phyloP scores from a whole-genome alignment of 2,113 vertebrate genomes.

The Suncus etruscus region DNA sequence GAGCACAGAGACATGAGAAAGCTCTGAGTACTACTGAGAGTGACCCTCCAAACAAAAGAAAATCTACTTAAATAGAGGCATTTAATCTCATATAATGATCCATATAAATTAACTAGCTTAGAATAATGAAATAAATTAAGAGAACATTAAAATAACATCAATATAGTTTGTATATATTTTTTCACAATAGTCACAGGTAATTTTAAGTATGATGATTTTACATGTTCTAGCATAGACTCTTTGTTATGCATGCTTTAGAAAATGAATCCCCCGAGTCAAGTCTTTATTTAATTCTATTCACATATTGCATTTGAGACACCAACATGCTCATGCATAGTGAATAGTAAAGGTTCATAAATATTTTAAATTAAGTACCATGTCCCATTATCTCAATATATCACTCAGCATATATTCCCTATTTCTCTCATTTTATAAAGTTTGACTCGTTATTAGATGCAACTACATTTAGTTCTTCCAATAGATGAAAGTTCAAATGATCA shows the following conservation, averaged over 20 bases:
- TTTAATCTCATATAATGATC: too few species aligned
- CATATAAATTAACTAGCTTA: neutral
- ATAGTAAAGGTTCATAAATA: constrained; percentile 49
- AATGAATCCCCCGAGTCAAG: constrained; percentile 43
- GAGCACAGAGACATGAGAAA: too few species aligned
- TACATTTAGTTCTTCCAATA: neutral
- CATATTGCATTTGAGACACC: constrained; percentile 55
- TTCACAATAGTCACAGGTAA: neutral
- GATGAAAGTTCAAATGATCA: constrained; percentile 10
- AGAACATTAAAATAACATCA: too few species aligned
- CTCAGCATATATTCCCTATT: constrained; percentile 27
- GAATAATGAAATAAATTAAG: neutral
- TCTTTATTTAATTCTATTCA: constrained; percentile 56
- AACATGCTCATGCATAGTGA: constrained; percentile 34
- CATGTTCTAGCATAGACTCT: constrained; percentile 11
- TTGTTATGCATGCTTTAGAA: constrained; percentile 30
- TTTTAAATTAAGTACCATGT: constrained; percentile 41
- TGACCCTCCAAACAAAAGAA: neutral
- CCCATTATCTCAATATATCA: constrained; percentile 38
- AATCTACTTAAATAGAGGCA: neutral
- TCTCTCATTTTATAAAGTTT: constrained; percentile 8
- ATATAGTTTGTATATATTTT: too few species aligned
- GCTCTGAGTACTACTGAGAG: too few species aligned
- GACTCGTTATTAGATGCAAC: constrained; percentile 26
- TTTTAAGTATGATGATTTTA: constrained; percentile 44